Percentiles rank a stretch among this genome's conserved stretches.
These are phyloP conservation scores for Indicator maculatus DNA, from an alignment of 2,113 vertebrate genomes.

Conservation along the genomic window DNA sequence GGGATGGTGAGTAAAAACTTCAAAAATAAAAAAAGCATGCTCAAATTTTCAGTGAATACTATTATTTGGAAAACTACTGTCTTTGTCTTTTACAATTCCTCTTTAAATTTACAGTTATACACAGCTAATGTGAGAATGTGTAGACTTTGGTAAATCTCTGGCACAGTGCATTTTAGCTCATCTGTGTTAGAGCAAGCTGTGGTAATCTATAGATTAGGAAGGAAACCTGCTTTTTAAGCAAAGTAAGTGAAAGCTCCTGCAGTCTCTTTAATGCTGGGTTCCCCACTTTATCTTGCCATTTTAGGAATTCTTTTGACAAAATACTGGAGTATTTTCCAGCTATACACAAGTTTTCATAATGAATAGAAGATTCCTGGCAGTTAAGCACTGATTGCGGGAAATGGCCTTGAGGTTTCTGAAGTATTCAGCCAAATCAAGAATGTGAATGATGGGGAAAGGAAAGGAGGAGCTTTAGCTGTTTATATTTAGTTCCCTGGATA, in stretches of 20 bases:
- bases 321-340: not conserved
- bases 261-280: not conserved
- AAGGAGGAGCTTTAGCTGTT: not conserved
- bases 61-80: not conserved
- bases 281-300: not conserved
- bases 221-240: not conserved
- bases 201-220: not conserved
- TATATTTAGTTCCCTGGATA: not conserved
- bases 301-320: not conserved
- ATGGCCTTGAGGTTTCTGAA: slow-evolving; percentile 10
- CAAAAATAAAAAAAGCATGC: not conserved
- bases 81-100: not conserved
- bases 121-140: not conserved
- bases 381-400: slow-evolving; percentile 13
- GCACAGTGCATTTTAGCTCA: not conserved
- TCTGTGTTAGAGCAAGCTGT: not conserved
- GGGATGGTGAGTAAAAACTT: not conserved
- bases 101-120: not conserved
- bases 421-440: slow-evolving; percentile 19
- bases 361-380: slow-evolving; percentile 33
- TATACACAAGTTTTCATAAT: not conserved
- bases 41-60: not conserved
- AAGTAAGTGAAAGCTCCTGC: not conserved
- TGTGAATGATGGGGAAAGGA: not conserved
- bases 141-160: not conserved